These are phyloP conservation scores for Nephrotoma guestfalica DNA, from an alignment of 2,888 invertebrate genomes.

Conservation along the genomic window DNA sequence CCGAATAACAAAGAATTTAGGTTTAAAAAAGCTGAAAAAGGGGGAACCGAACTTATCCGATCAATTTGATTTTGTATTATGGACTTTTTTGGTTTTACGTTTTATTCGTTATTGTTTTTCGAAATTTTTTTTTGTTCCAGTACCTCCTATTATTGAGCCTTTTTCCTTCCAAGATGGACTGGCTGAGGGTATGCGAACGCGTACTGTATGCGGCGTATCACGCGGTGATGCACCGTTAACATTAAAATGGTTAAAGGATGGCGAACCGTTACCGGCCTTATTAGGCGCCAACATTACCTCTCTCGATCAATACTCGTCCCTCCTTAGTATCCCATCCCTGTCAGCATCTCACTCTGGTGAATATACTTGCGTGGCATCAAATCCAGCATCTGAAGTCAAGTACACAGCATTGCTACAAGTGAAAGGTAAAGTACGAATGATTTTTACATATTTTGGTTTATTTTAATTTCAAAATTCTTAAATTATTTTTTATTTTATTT, in stretches of 20 bases:
- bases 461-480: neutral
- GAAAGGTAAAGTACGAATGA: conserved; percentile 49
- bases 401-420: conserved; percentile 66
- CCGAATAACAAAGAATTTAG: neutral
- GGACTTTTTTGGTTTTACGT: neutral
- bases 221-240: conserved; percentile 66
- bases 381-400: conserved; percentile 64
- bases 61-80: conserved; percentile 28
- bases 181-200: conserved; percentile 67
- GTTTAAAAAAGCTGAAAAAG: neutral
- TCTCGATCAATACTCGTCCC: conserved; percentile 62
- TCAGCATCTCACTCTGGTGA: conserved; percentile 60
- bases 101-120: neutral
- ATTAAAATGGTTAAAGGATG: conserved; percentile 73
- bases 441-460: conserved; percentile 15
- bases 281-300: conserved; percentile 53
- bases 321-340: conserved; percentile 62
- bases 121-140: conserved; percentile 39
- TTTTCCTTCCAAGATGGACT: conserved; percentile 72
- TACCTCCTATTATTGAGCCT: conserved; percentile 75
- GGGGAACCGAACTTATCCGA: conserved; percentile 18
- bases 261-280: conserved; percentile 48
- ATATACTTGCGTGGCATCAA: conserved; percentile 65
- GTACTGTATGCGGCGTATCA: conserved; percentile 67
- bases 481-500: neutral